Conservation (phyloP, 2,113 vertebrate species). For the Trichomycterus rosablanca region DNA sequence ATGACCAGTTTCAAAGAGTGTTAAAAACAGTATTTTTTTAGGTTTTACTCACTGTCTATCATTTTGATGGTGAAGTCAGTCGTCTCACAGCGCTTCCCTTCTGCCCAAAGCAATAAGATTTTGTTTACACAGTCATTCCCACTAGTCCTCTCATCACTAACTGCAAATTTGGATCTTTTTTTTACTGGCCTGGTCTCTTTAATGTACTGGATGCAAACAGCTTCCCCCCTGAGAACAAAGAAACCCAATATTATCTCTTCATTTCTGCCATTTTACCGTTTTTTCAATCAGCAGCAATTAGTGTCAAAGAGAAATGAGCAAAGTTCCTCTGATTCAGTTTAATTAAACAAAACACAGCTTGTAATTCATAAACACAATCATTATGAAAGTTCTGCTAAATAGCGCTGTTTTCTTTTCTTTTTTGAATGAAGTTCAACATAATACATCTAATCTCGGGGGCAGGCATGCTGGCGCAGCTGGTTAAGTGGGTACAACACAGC, state of each 20-base stretch:
- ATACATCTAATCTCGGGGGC: too few relatives aligned
- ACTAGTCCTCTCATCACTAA: conserved; percentile 35
- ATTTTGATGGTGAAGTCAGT: conserved; percentile 23
- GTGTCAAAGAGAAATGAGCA: conserved; percentile 25
- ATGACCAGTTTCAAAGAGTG: neutral
- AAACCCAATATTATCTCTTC: conserved; percentile 35
- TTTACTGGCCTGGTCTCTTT: conserved; percentile 30
- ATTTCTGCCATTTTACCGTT: conserved; percentile 29
- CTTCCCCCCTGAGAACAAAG: conserved; percentile 20
- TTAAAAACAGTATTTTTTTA: neutral
- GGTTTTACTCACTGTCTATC: neutral
- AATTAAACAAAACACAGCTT: conserved; percentile 40
- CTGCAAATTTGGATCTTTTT: conserved; percentile 37
- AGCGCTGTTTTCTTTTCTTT: too few relatives aligned
- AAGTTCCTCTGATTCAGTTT: conserved; percentile 40
- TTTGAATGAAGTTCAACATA: too few relatives aligned
- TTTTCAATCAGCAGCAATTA: conserved; percentile 41
- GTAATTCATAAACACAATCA: conserved; percentile 31
- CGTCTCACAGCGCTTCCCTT: conserved; percentile 20
- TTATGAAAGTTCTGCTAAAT: conserved; percentile 9
- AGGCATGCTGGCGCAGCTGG: too few relatives aligned
- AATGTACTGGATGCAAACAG: conserved; percentile 24
- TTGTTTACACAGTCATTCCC: conserved; percentile 39
- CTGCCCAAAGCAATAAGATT: conserved; percentile 38
- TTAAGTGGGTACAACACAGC: too few relatives aligned